Evolutionary conservation across 2,113 vertebrate genomes (phyloP).

Genomic region (Formicarius rufipectus): DNA sequence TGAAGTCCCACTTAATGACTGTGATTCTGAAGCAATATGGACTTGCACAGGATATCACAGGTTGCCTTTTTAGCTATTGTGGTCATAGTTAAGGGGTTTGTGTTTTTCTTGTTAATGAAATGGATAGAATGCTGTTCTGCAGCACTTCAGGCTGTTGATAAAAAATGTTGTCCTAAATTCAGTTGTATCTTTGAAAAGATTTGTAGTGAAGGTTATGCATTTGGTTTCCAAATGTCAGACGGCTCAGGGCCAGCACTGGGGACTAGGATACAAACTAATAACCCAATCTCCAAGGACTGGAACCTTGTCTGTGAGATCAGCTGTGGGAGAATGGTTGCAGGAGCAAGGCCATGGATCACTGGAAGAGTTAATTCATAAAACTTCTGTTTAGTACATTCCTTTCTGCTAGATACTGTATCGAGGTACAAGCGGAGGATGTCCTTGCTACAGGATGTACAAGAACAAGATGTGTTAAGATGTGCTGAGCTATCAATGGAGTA

Average conservation of each 20-base stretch:
- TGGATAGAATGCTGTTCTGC: background rate
- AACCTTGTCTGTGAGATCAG: background rate
- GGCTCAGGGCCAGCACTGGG: fast-evolving
- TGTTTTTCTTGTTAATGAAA: background rate
- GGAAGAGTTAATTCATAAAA: too few relatives aligned
- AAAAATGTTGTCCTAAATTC: background rate
- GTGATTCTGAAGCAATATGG: background rate
- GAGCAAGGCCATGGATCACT: too few relatives aligned
- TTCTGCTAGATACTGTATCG: too few relatives aligned
- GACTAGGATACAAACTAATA: background rate
- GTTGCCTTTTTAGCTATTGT: background rate
- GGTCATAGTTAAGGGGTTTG: background rate
- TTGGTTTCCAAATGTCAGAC: background rate
- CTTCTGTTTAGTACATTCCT: too few relatives aligned
- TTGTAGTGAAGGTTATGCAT: background rate
- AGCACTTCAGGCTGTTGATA: background rate
- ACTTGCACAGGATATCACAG: background rate
- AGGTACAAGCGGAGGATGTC: too few relatives aligned
- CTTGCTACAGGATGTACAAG: too few relatives aligned
- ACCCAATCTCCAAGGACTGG: background rate
- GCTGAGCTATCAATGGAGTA: too few relatives aligned
- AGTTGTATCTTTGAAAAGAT: background rate
- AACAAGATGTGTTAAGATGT: too few relatives aligned
- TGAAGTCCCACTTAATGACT: background rate
- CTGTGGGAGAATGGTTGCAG: too few relatives aligned